Percentiles rank a stretch among this genome's conserved stretches.
These are phyloP conservation scores for Hermaeophaga mercurialis DNA, from an alignment of 2,888 invertebrate genomes.

Conservation along the genomic window DNA sequence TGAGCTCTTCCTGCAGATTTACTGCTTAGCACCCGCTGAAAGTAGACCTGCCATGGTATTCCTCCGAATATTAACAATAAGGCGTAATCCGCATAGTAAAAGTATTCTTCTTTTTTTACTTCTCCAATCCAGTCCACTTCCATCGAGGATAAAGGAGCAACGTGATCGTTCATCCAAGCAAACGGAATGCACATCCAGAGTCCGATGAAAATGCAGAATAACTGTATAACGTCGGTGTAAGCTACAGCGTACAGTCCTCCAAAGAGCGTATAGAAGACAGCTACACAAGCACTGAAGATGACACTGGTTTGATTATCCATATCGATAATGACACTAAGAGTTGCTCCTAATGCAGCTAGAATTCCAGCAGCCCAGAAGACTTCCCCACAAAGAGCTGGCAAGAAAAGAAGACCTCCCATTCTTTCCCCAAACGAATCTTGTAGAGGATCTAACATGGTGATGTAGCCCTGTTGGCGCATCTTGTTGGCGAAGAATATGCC, in stretches of 20 bases:
- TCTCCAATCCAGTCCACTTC: conserved; percentile 90
- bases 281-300: conserved; percentile 93
- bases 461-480: conserved; percentile 96
- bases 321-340: conserved; percentile 95
- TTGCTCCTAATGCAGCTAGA: conserved; percentile 93
- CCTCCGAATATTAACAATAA: conserved; percentile 91
- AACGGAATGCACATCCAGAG: conserved; percentile 98
- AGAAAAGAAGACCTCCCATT: conserved; percentile 95
- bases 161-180: conserved; percentile 87
- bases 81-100: conserved; percentile 87
- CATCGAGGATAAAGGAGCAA: conserved; percentile 79
- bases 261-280: conserved; percentile 96
- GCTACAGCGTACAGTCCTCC: conserved; percentile 98
- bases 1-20: conserved; percentile 94
- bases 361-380: conserved; percentile 98
- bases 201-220: conserved; percentile 97
- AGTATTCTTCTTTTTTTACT: conserved; percentile 73
- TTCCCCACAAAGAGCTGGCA: conserved; percentile 96
- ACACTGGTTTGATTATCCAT: conserved; percentile 93
- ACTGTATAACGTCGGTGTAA: conserved; percentile 97
- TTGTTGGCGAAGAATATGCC: conserved; percentile 98
- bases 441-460: conserved; percentile 98
- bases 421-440: conserved; percentile 96
- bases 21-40: conserved; percentile 96
- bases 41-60: conserved; percentile 99